These are phyloP conservation scores for Holacanthus passer DNA, from an alignment of 2,113 vertebrate species.

Conservation along the genomic window DNA sequence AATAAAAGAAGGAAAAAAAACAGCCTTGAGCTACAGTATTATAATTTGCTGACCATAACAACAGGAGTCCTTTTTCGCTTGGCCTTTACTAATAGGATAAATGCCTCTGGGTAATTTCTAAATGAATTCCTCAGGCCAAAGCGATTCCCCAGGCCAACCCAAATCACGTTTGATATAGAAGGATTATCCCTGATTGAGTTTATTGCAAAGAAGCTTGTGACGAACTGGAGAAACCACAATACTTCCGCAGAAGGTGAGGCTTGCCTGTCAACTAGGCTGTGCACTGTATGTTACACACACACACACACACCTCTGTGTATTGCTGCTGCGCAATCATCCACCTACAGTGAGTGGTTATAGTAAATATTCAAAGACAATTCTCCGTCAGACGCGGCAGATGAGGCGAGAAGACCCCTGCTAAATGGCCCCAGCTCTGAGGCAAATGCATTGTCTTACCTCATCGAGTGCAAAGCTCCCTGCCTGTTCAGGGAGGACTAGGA, in stretches of 20 bases:
- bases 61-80: slow-evolving; percentile 54
- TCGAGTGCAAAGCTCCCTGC: slow-evolving; percentile 57
- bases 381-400: slow-evolving; percentile 29
- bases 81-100: slow-evolving; percentile 74
- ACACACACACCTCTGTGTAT: slow-evolving; percentile 10
- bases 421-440: slow-evolving; percentile 56
- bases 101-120: slow-evolving; percentile 71
- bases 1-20: slow-evolving; percentile 21
- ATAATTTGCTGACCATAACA: slow-evolving; percentile 68
- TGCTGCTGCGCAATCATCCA: slow-evolving; percentile 35
- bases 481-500: slow-evolving; percentile 68
- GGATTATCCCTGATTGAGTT: slow-evolving; percentile 73
- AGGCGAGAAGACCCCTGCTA: slow-evolving; percentile 55
- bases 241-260: slow-evolving; percentile 25
- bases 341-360: slow-evolving; percentile 34
- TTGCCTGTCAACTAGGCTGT: slow-evolving; percentile 9
- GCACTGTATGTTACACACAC: slow-evolving; percentile 6
- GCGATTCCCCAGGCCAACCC: slow-evolving; percentile 39
- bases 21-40: slow-evolving; percentile 45
- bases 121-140: slow-evolving; percentile 74
- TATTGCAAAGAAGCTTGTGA: slow-evolving; percentile 54
- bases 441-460: slow-evolving; percentile 68
- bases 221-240: slow-evolving; percentile 39
- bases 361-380: slow-evolving; percentile 39
- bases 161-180: slow-evolving; percentile 65